Conservation (phyloP, 1,140 invertebrate genomes). For the Steinernema feltiae region DNA sequence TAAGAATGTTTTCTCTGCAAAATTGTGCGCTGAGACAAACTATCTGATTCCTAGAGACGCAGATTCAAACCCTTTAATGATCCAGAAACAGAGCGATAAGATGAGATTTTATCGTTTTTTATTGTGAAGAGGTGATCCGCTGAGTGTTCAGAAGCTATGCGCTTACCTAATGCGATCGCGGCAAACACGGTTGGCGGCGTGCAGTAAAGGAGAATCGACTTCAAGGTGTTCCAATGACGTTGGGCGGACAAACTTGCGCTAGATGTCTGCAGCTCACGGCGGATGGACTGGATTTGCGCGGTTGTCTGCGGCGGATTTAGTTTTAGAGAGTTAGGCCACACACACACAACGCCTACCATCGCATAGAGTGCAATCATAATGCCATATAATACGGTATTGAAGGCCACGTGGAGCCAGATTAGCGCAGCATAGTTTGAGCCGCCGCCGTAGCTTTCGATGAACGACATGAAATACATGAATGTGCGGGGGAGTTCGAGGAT, state of each 20-base stretch:
- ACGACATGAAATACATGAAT: background rate
- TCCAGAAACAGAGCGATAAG: no score
- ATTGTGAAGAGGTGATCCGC: no score
- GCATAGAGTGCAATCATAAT: background rate
- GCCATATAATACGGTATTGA: background rate
- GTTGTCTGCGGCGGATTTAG: background rate
- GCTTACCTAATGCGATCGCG: background rate
- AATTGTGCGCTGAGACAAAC: no score
- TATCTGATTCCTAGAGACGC: no score
- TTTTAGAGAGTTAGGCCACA: no score
- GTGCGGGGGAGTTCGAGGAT: background rate
- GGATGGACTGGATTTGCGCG: background rate
- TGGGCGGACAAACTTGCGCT: background rate
- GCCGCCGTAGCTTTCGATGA: background rate
- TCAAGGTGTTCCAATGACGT: background rate
- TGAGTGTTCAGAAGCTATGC: no score
- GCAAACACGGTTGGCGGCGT: background rate
- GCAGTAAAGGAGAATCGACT: background rate
- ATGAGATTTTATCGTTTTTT: no score
- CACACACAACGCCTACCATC: background rate
- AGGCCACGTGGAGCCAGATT: background rate
- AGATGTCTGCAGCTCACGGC: background rate
- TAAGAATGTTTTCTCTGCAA: no score
- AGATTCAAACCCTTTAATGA: no score
- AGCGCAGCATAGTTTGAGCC: background rate